Conservation (phyloP, 2,797 vertebrate species). For the Pseudomugil tenellus region DNA sequence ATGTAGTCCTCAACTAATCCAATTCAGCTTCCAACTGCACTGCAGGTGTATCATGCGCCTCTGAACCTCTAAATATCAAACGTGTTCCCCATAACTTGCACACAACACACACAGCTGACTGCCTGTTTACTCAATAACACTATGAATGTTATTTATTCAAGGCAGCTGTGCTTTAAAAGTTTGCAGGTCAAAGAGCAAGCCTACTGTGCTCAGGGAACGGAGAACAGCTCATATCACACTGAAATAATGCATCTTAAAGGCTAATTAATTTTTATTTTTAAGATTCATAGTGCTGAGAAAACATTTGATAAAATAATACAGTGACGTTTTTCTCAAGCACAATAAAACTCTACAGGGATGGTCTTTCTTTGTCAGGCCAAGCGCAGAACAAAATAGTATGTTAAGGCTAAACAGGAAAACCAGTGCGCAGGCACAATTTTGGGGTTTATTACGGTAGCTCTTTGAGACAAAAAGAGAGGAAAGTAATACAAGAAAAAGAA, state of each 20-base stretch:
- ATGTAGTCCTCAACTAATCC: slow-evolving; percentile 52
- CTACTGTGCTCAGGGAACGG: not conserved
- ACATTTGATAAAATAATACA: not conserved
- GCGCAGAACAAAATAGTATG: not conserved
- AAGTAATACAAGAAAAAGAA: not conserved
- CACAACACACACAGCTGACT: slow-evolving; percentile 15
- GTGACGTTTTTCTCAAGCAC: not conserved
- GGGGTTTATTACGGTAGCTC: not conserved
- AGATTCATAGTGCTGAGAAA: slow-evolving; percentile 1
- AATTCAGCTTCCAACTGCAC: slow-evolving; percentile 35
- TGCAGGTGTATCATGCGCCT: slow-evolving; percentile 30
- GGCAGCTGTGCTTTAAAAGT: not conserved
- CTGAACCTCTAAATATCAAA: slow-evolving; percentile 42
- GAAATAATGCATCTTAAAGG: not conserved
- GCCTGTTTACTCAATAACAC: slow-evolving; percentile 30
- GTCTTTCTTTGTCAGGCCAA: not conserved
- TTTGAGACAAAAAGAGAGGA: not conserved
- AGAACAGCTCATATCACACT: not conserved
- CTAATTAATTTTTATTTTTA: not conserved
- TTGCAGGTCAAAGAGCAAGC: not conserved
- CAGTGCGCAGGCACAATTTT: not conserved
- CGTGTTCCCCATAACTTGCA: slow-evolving; percentile 15
- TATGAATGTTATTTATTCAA: slow-evolving; percentile 24
- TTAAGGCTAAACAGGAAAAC: not conserved
- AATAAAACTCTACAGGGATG: not conserved